Base-by-base conservation (phyloP, 2,888 invertebrate species). In the Antheraea yamamai region DNA sequence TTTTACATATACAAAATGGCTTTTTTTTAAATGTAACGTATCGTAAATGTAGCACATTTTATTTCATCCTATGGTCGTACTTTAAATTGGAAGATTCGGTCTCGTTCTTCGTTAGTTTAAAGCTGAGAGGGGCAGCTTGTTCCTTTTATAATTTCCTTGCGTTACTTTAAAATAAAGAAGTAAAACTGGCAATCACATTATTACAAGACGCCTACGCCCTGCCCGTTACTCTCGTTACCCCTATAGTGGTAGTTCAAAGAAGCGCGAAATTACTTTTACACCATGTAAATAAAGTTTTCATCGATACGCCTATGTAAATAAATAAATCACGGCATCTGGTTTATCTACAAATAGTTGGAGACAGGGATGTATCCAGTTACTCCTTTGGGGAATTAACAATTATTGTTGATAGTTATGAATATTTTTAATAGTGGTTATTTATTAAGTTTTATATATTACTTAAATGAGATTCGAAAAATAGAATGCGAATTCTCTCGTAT, bases 231-330 rank as follows among this genome's bases (percentile, higher is more conserved):
- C 68, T 39, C 26, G 4, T 18, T 66, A 35, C 39, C 76, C 76
- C 61, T 72, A 72, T 61, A 74, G 47, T 72, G 51, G 47, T 58
- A 39, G 39, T 75, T 75, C 70, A 23, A 26, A 58, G 75, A 73
- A 75, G 47, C 68, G 75, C 75, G 70, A 75, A 75, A 75, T 75
- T 70, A 61, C 68, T 73, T 73, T 70, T 55, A 52, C 39, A 47
- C 68, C 58, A 20, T 80, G 80, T 81, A 81, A 79, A 83, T 83
- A 82, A 77, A 80, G 81, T 81, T 84, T 81, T 83, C 84, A 81
- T 82, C 84, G 76, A 77, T 73, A 76, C 74, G 73, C 39, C 77
- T 73, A 74, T 78, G 83, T 83, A 84, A 86, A 85, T 84, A 85
- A 83, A 83, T 81, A 79, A 76, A 75, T 58, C 52, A 16, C 52